Evolutionary conservation across 92 coral and sea anemone species (phyloP), one percentile per base, ranked within the genome.

Genomic region (Nematostella vectensis): DNA sequence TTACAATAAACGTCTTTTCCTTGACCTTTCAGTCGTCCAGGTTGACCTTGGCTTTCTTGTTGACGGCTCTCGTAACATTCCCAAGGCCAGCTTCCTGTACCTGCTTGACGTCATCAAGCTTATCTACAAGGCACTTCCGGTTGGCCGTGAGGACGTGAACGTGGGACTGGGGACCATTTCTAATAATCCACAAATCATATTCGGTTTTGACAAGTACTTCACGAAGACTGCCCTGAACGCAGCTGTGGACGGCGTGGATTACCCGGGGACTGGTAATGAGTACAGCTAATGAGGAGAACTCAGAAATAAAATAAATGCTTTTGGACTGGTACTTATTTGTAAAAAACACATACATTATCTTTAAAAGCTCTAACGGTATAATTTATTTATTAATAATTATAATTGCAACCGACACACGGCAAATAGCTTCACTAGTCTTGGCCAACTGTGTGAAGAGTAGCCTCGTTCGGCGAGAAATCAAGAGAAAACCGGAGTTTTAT

Each of bases 41-140:
- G 80, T 84, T n/a, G 87, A 88, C 23, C 74, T 88, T 54, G 88
- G 84, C 1, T 88, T 88, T 59, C 61, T 88, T 27, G 70, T 88
- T 25, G 96, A 88, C 30, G 96, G 88, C 27, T 83, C 96, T 18
- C 57, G 51, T 27, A 69, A 69, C 17, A 78, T 80, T 1, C 72
- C 76, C 13, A 70, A 75, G 50, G 59, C 80, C 29, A 82, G 80
- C 62, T 88, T 88, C 29, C 36, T 68, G 2, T 76, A 76, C 17
- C 59, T 73, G 17, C 54, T 84, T 29, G 85, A 88, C n/a, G 75
- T 61, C 1, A 85, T 80, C 11, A 83, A 80, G 37, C 71, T 70
- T 47, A 83, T 88, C 55, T 85, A 74, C 48, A 78, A 80, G 57
- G 88, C 96, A 1, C 83, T 79, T 39, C 75, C 94, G 0, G 47